Percentiles rank a stretch among this genome's conserved stretches.
These are phyloP conservation scores for Chaetogeoica ovagalla DNA, from an alignment of 2,888 invertebrate genomes.

Conservation along the genomic window DNA sequence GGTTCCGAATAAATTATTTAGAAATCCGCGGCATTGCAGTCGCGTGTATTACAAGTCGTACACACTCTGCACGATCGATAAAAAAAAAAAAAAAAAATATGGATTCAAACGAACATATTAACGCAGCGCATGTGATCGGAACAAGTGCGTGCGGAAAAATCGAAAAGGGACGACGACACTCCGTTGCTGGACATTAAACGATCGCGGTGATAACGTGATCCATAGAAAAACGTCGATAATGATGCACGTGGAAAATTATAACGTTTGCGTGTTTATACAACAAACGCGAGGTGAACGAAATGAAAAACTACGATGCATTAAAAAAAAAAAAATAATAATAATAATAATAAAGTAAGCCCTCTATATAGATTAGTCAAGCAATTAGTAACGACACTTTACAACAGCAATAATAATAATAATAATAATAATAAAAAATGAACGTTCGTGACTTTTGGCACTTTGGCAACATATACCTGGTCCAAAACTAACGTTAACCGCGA, in stretches of 20 bases:
- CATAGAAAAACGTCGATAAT: conserved; percentile 10
- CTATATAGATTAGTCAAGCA: conserved; percentile 24
- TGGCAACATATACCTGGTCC: conserved; percentile 6
- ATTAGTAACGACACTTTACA: conserved; percentile 51
- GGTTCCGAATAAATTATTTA: conserved; percentile 1
- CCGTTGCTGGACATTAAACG: not conserved
- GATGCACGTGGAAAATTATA: conserved; percentile 2
- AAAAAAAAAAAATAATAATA: conserved; percentile 7
- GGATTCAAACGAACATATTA: not conserved
- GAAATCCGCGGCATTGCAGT: not conserved
- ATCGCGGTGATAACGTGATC: conserved; percentile 12
- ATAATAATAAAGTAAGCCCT: conserved; percentile 19
- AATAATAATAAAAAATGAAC: conserved; percentile 12
- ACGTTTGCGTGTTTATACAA: conserved; percentile 34
- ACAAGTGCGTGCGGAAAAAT: not conserved
- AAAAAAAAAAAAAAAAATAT: conserved; percentile 8
- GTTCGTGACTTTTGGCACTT: conserved; percentile 51
- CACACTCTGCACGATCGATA: not conserved
- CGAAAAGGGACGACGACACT: not conserved
- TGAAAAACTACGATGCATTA: not conserved
- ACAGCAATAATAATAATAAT: conserved; percentile 1
- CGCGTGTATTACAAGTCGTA: not conserved
- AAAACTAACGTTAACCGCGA: conserved; percentile 12
- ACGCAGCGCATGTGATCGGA: not conserved
- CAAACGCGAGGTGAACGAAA: conserved; percentile 13